These are phyloP conservation scores for Caenorhabditis brenneri DNA, from an alignment of 1,140 invertebrate species.

Conservation along the genomic window DNA sequence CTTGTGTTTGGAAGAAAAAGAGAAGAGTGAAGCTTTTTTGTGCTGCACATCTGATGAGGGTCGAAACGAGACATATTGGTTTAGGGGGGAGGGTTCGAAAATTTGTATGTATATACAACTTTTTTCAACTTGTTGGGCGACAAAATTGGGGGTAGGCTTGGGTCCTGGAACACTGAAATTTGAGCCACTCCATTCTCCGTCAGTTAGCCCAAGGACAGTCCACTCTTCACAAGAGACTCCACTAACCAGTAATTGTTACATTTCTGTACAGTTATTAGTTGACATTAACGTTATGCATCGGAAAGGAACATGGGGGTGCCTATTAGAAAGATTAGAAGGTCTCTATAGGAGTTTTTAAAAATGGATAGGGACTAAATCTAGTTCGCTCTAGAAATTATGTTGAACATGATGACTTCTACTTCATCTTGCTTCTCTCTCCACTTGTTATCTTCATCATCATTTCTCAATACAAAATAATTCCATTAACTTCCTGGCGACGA, in stretches of 20 bases:
- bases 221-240: too few species aligned
- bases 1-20: background rate
- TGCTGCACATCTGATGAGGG: conserved; percentile 33
- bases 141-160: too few species aligned
- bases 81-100: background rate
- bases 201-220: too few species aligned
- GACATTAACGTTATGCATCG: background rate
- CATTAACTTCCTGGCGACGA: background rate
- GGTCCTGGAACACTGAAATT: background rate
- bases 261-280: conserved; percentile 14
- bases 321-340: background rate
- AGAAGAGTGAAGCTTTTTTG: background rate
- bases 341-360: too few species aligned
- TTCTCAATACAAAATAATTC: conserved; percentile 1
- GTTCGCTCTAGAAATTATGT: background rate
- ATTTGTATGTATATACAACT: too few species aligned
- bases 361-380: too few species aligned
- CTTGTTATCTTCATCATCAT: background rate
- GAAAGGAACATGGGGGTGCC: background rate
- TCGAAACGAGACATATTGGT: background rate
- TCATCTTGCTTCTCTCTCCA: too few species aligned
- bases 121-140: too few species aligned
- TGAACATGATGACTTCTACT: too few species aligned
- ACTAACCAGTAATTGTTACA: background rate
- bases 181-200: too few species aligned